Percentiles rank a stretch among this genome's conserved stretches.
Evolutionary conservation across 2,797 vertebrate genomes (phyloP).

Genomic region (Pelochelys cantorii): DNA sequence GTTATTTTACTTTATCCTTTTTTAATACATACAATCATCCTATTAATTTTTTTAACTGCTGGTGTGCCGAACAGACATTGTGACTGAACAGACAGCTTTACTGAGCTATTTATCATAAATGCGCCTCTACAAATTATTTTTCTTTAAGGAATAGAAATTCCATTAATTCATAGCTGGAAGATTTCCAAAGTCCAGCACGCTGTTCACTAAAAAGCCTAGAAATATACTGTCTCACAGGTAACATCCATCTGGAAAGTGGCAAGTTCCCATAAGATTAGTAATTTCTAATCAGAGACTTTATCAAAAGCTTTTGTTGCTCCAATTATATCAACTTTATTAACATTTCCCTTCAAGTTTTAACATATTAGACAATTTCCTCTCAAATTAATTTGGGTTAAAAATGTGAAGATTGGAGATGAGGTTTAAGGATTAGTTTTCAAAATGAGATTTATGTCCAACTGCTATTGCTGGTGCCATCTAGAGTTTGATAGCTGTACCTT

Average conservation of each 20-base stretch:
- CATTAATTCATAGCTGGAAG: neutral
- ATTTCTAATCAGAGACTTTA: neutral
- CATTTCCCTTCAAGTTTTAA: neutral
- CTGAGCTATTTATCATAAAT: neutral
- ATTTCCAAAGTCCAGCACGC: neutral
- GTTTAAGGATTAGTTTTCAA: neutral
- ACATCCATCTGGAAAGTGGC: neutral
- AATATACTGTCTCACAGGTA: neutral
- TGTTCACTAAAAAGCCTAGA: neutral
- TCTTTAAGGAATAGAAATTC: neutral
- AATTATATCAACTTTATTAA: neutral
- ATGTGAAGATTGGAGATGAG: neutral
- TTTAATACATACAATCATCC: neutral
- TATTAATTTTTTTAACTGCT: neutral
- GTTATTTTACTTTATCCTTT: constrained; percentile 1
- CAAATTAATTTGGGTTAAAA: constrained; percentile 1
- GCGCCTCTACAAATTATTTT: neutral
- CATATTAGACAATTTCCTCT: neutral
- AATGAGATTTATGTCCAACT: neutral
- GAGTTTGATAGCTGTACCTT: constrained; percentile 5
- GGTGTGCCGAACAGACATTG: neutral
- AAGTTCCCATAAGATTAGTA: neutral
- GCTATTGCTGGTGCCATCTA: neutral
- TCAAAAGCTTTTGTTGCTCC: neutral
- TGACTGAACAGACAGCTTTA: neutral